Conservation (phyloP, 2,113 vertebrate genomes). For the Romanogobio albipinnatus region DNA sequence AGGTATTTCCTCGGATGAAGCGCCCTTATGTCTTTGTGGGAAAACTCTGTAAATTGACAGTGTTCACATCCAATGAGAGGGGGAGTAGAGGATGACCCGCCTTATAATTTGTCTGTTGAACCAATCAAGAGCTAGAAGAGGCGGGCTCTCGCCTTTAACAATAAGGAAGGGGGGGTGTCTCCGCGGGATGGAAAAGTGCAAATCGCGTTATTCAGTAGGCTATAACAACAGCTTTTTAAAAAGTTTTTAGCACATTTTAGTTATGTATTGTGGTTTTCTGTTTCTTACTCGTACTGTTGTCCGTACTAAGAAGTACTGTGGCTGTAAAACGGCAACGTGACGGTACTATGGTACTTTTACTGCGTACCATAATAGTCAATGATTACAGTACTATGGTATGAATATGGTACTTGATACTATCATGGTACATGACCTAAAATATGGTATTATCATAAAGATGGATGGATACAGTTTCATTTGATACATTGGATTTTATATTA, state of each 20-base stretch:
- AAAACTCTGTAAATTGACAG: constrained; percentile 44
- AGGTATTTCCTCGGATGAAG: background rate
- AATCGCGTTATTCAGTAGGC: background rate
- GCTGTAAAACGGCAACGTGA: background rate
- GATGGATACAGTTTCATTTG: background rate
- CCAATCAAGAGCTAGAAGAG: constrained; percentile 38
- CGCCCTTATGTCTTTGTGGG: constrained; percentile 36
- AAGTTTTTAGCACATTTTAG: background rate
- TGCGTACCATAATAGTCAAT: background rate
- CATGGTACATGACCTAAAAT: too few species aligned
- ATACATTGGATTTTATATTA: background rate
- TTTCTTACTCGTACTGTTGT: background rate
- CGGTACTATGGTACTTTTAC: background rate
- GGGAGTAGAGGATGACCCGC: background rate
- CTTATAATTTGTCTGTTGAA: background rate
- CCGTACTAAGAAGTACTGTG: background rate
- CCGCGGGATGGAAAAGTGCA: constrained; percentile 11
- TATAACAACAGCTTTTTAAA: background rate
- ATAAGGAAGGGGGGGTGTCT: constrained; percentile 43
- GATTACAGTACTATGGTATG: background rate
- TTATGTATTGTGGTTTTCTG: background rate
- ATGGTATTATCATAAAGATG: too few species aligned
- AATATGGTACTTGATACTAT: background rate
- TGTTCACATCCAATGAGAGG: background rate
- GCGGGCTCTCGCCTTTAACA: constrained; percentile 8